Conservation (phyloP, 2,888 invertebrate species). For the Fragum sueziense region DNA sequence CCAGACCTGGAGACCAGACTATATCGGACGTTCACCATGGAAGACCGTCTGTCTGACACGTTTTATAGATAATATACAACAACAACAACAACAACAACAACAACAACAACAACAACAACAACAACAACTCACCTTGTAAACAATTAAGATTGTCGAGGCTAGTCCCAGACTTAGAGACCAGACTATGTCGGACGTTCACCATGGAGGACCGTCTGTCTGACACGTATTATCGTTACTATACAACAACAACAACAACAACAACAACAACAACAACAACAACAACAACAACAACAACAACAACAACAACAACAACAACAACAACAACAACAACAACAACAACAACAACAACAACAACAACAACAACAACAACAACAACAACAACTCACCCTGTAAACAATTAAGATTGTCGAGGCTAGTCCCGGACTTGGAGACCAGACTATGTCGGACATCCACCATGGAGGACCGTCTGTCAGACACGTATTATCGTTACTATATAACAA, state of each 20-base stretch:
- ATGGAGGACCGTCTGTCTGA: slow-evolving; percentile 71
- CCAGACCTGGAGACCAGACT: slow-evolving; percentile 67
- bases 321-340: too few species aligned
- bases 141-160: slow-evolving; percentile 63
- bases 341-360: too few species aligned
- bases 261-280: too few species aligned
- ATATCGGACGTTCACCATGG: slow-evolving; percentile 72
- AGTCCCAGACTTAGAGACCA: slow-evolving; percentile 63
- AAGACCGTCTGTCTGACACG: slow-evolving; percentile 66
- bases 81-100: too few species aligned
- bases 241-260: too few species aligned
- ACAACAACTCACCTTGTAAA: slow-evolving; percentile 66
- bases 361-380: too few species aligned
- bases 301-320: too few species aligned
- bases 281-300: too few species aligned
- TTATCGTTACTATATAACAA: too few species aligned
- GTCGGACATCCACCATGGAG: slow-evolving; percentile 72
- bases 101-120: too few species aligned
- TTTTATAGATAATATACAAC: too few species aligned
- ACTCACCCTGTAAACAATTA: slow-evolving; percentile 65
- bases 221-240: too few species aligned
- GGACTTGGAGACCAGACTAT: slow-evolving; percentile 67
- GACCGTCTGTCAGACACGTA: slow-evolving; percentile 65
- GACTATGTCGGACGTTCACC: slow-evolving; percentile 70
- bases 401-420: slow-evolving; percentile 60